Conservation (phyloP, 2,113 vertebrate species). For the Tonatia bakeri region DNA sequence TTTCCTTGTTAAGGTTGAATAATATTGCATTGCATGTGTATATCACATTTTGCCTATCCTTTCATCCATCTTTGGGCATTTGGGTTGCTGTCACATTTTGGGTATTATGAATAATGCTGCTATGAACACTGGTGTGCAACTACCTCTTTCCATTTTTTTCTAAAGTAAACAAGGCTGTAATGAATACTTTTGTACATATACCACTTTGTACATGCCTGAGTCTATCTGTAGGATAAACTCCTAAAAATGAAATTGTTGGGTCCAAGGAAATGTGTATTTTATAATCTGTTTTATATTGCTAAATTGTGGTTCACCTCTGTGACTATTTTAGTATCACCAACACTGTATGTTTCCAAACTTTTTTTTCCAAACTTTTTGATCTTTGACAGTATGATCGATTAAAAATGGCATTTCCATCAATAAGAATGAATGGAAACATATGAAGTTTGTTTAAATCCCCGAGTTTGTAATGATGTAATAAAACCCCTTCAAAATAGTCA, state of each 20-base stretch:
- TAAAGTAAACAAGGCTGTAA: neutral
- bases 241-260: neutral
- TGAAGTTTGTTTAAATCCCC: neutral
- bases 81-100: too few relatives aligned
- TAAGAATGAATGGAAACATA: neutral
- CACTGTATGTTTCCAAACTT: neutral
- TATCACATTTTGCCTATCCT: too few relatives aligned
- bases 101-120: too few relatives aligned
- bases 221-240: neutral
- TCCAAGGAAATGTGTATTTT: neutral
- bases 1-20: too few relatives aligned
- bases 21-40: too few relatives aligned
- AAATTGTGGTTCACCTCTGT: neutral
- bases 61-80: too few relatives aligned
- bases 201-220: neutral
- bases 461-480: neutral
- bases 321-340: neutral
- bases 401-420: neutral
- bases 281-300: neutral
- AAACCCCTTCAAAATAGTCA: neutral
- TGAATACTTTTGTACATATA: neutral
- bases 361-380: neutral
- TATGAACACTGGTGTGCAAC: too few relatives aligned
- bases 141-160: neutral
- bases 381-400: neutral